Conservation (phyloP, 92 coral and sea anemone species). For the Isaurus tuberculatus region DNA sequence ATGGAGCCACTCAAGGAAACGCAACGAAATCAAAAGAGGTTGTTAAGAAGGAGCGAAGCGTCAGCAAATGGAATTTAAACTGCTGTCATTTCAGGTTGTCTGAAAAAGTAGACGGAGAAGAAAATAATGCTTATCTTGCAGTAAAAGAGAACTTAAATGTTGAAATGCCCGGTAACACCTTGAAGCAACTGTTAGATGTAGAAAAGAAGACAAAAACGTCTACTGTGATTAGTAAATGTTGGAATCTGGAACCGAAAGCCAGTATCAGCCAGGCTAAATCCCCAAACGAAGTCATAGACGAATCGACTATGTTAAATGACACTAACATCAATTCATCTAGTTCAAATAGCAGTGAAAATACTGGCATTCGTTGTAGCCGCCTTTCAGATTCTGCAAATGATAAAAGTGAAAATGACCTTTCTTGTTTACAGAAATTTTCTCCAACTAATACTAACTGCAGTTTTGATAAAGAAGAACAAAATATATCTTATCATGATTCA, state of each 20-base stretch:
- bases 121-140: not conserved
- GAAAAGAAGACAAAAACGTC: not conserved
- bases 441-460: not conserved
- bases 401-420: not conserved
- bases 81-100: not conserved
- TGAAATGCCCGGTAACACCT: not conserved
- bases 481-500: not conserved
- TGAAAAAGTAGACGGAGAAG: not conserved
- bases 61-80: not conserved
- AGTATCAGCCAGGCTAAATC: not conserved
- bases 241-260: not conserved
- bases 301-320: not conserved
- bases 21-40: not conserved
- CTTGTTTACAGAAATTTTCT: not conserved
- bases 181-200: not conserved
- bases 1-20: not conserved
- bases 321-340: not conserved
- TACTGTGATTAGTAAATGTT: not conserved
- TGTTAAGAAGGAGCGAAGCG: not conserved
- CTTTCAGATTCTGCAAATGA: not conserved
- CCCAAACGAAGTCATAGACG: not conserved
- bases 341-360: not conserved
- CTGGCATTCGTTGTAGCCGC: not conserved
- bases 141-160: not conserved
- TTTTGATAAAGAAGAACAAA: not conserved